phyloP scores from a whole-genome alignment of 2,113 vertebrate genomes.

The Himantopus leucocephalus region DNA sequence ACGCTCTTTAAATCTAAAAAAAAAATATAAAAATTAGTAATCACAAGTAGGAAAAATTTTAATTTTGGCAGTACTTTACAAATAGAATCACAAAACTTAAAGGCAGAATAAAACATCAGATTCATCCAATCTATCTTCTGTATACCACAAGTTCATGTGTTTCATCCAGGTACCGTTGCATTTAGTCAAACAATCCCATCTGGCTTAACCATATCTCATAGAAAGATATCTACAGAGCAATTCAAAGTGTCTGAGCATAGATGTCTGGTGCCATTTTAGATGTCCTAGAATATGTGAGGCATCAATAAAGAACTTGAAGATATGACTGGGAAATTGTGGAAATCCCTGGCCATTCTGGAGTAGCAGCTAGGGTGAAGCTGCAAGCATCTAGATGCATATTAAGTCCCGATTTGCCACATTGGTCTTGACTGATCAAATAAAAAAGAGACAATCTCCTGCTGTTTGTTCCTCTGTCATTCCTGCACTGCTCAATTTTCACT shows the following conservation, averaged over 20 bases:
- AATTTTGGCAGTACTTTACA: neutral
- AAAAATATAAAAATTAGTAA: neutral
- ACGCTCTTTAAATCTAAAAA: slow-evolving; percentile 69
- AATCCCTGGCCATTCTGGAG: neutral
- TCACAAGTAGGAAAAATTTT: neutral
- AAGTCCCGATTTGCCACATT: neutral
- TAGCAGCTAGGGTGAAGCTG: neutral
- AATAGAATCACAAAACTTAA: neutral
- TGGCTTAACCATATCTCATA: neutral
- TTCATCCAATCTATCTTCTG: neutral
- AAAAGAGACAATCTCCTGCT: neutral
- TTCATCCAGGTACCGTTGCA: neutral
- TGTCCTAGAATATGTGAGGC: neutral
- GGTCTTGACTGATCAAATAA: neutral
- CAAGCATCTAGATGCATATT: neutral
- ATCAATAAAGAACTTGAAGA: neutral
- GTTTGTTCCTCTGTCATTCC: neutral
- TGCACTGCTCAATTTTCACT: neutral
- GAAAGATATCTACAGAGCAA: neutral
- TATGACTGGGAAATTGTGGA: neutral
- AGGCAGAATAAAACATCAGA: neutral
- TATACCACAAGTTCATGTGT: neutral
- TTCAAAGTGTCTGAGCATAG: neutral
- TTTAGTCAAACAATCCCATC: neutral
- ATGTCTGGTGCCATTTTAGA: neutral